These are phyloP conservation scores for Microcebus jonahi DNA, from an alignment of 2,113 vertebrate genomes.

Conservation along the genomic window DNA sequence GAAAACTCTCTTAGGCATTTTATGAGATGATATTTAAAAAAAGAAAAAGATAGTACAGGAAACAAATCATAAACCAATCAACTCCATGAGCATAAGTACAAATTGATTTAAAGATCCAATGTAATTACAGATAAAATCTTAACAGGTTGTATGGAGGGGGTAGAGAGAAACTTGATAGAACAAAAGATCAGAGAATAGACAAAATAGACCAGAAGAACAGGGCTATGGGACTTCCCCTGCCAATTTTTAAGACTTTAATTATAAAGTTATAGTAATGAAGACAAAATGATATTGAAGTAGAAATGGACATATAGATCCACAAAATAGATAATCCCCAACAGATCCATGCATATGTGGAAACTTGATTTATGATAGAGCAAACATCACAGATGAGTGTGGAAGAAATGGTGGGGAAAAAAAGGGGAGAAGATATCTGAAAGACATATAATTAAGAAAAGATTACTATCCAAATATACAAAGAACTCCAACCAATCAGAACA, in stretches of 20 bases:
- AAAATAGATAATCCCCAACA: not conserved
- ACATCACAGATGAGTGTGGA: not conserved
- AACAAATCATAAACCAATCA: not conserved
- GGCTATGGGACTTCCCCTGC: not conserved
- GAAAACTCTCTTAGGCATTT: not conserved
- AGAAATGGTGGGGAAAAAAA: not conserved
- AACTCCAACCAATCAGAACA: not conserved
- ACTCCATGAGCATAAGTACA: not conserved
- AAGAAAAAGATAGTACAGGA: not conserved
- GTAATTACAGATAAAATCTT: not conserved
- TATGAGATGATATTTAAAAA: not conserved
- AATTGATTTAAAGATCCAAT: not conserved
- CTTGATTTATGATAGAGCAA: not conserved
- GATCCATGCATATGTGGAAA: not conserved
- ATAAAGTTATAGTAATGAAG: not conserved
- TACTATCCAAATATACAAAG: not conserved
- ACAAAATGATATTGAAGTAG: not conserved
- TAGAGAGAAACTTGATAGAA: not conserved
- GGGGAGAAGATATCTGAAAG: not conserved
- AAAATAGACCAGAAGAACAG: not conserved
- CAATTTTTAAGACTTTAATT: not conserved
- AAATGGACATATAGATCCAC: not conserved
- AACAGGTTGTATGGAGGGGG: not conserved
- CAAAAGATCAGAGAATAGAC: not conserved
- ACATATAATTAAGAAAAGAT: not conserved